Evolutionary conservation across 2,888 invertebrate genomes (phyloP).

Genomic region (Aporophyla nigra): DNA sequence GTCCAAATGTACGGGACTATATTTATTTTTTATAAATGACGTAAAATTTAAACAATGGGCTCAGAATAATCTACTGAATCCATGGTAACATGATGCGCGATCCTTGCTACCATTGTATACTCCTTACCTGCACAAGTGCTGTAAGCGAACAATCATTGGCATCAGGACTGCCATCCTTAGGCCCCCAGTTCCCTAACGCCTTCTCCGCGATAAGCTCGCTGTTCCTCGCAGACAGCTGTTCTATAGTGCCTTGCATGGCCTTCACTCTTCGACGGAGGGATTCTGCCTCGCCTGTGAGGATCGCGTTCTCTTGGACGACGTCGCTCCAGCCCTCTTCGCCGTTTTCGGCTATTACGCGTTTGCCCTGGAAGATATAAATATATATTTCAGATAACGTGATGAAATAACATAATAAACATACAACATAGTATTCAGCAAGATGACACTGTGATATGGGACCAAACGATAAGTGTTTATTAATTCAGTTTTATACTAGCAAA

Average conservation of each 20-base stretch:
- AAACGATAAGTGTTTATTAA: not conserved
- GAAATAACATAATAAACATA: not conserved
- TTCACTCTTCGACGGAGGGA: constrained; percentile 97
- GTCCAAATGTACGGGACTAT: too few species aligned
- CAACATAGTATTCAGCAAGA: not conserved
- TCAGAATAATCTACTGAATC: too few species aligned
- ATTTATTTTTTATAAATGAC: too few species aligned
- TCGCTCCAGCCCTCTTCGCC: constrained; percentile 97
- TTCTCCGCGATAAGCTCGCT: constrained; percentile 95
- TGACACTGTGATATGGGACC: not conserved
- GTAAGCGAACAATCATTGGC: constrained; percentile 85
- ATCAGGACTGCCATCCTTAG: constrained; percentile 83
- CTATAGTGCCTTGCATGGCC: constrained; percentile 98
- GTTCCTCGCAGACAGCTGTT: constrained; percentile 95
- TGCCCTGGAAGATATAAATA: constrained; percentile 91
- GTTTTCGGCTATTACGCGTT: constrained; percentile 96
- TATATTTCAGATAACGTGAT: not conserved
- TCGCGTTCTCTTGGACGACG: constrained; percentile 98
- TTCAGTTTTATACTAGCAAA: too few species aligned
- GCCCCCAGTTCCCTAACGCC: constrained; percentile 92
- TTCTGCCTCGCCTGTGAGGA: constrained; percentile 97
- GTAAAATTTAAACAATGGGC: too few species aligned
- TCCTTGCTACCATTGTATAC: too few species aligned
- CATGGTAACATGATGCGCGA: too few species aligned
- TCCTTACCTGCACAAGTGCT: constrained; percentile 89